Evolutionary conservation across 2,888 invertebrate genomes (phyloP), one percentile per base, ranked within the genome.

Genomic region (Phyllotreta cruciferae): DNA sequence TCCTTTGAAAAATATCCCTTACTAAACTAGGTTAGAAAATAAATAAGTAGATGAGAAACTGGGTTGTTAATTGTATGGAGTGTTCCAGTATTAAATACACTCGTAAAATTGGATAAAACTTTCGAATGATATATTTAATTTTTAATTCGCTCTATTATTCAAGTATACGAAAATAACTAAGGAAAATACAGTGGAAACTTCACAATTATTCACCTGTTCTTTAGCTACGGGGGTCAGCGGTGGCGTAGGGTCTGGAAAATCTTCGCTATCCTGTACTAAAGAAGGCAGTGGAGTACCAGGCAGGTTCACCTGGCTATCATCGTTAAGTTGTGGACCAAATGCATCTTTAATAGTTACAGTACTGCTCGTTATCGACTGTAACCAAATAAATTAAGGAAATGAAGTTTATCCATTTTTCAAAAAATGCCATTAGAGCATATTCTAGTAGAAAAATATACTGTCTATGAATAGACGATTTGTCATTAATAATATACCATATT

Each of bases 321-420:
- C 67, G 9, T 54, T 78, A 9, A 85, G 74, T 70, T 82, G 83
- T 0, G 85, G 85, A 0, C 85, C 85, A 71, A 85, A 85, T 0
- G 84, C 84, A 63, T 82, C 83, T 57, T 77, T 78, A 5, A 74
- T 63, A 1, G 71, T 57, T 6, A 66, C 45, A 39, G 71, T 69
- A 63, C 68, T 74, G 54, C 45, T 65, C 6, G 66, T n/a, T 44
- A 63, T 71, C 6, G 69, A 60, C 73, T 75, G 49, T 14, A 69
- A 67, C 10, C 49, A 13, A 45, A 41, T 38, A 6, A 11, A 54
- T 36, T 13, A 39, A 13, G 49, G 39, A 50, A 34, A 36, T 14
- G 6, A 14, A 44, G 14, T 14, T 10, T 56, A 13, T 56, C 6
- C 37, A 24, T 54, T 63, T 34, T 14, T 14, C 1, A 11, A 47